Base-by-base conservation (phyloP, 2,797 vertebrate species). In the Alca torda region DNA sequence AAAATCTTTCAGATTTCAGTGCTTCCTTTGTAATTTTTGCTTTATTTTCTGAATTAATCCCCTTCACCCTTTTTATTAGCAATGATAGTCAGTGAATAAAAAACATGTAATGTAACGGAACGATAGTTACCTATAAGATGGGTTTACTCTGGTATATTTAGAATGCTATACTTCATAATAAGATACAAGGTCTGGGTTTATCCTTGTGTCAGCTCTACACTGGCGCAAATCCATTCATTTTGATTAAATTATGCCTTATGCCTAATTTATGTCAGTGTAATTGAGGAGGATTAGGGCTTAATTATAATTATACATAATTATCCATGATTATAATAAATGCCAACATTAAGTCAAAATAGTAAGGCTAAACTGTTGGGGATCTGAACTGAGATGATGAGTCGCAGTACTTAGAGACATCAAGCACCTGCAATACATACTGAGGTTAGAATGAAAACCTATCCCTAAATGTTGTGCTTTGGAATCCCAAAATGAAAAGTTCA, bases 251-350 rank as follows among this genome's bases (percentile, higher is more conserved):
- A 93, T 96, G 57, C 90, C 86, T 95, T 94, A 78, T 93, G 72
- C 68, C 72, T 96, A 95, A 97, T 95, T 96, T 95, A 95, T 95
- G 84, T 93, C 81, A 91, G 26, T 79, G 78, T 95, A 97, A 96
- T 96, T 96, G 95, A 96, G 84, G 84, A 96, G 96, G 91, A 94
- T 95, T 95, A 96, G 67, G 77, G 81, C 41, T 96, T 97, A 96
- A 97, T 96, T 94, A 95, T 97, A 97, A 97, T 97, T 92, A 96
- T 61, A 96, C 73, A 85, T 96, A 95, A 97, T 97, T 95, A 96
- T 84, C 75, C 45, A 61, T 97, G 94, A 97, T 97, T 97, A 89
- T 89, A 96, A 96, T 95, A 95, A 96, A 97, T 95, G 93, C 93
- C 93, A 96, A 92, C 91, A 96, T 95, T 93, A 96, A 96, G 83